phyloP scores from a whole-genome alignment of 2,113 vertebrate species.

The Butorides virescens region DNA sequence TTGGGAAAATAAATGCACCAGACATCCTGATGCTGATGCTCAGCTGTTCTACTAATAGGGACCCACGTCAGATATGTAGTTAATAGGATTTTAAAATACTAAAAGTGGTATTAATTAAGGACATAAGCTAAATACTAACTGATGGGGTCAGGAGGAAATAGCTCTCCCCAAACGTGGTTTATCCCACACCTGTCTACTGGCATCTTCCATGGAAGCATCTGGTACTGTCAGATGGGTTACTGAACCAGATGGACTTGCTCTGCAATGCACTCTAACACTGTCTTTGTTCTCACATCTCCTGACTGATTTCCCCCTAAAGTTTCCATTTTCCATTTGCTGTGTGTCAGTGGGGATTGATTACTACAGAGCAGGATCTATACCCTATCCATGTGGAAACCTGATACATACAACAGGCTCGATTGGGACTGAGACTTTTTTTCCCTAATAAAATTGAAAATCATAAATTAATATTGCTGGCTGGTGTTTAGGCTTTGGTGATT shows the following conservation, averaged over 20 bases:
- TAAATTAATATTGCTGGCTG: not conserved
- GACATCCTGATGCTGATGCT: not conserved
- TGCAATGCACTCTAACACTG: not conserved
- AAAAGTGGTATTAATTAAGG: not conserved
- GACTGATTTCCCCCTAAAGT: not conserved
- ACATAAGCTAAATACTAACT: not conserved
- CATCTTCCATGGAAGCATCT: not conserved
- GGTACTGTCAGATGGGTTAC: not conserved
- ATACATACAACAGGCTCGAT: not conserved
- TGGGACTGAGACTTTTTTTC: rapidly evolving
- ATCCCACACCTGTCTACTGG: not conserved
- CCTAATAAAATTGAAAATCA: not conserved
- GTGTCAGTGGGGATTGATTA: not conserved
- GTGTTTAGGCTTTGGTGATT: not conserved
- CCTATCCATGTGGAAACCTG: not conserved
- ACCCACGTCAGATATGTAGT: not conserved
- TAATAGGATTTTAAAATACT: not conserved
- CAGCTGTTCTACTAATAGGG: not conserved
- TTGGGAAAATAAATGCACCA: not conserved
- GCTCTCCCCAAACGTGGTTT: not conserved
- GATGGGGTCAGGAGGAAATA: not conserved
- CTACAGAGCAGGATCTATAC: not conserved
- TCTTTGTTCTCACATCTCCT: not conserved
- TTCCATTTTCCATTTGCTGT: not conserved
- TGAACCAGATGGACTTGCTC: not conserved